Evolutionary conservation across 2,797 vertebrate species (phyloP), one percentile per base, ranked within the genome.

Genomic region (Phoxinus dragarum): DNA sequence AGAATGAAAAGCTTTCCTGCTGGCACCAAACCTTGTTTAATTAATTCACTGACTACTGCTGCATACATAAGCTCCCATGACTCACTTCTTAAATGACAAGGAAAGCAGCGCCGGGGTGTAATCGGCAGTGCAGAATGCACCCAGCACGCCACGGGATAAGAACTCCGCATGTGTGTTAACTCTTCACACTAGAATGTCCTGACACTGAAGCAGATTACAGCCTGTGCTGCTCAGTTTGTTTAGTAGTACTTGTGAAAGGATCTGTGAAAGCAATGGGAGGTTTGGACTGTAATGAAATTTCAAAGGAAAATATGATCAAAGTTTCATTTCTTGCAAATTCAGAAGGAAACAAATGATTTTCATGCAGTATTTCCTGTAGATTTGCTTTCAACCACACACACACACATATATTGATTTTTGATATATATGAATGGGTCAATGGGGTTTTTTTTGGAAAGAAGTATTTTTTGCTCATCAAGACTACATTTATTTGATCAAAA

Each of bases 31-130:
- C 49, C 64, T 42, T 67, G 69, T 78, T 90, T 86, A 88, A 88
- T 89, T 80, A 80, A 81, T 87, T 85, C 47, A 84, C 86, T 75
- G 86, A 81, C 79, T 85, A 85, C 72, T 76, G 49, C 80, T 56
- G 27, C 80, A 87, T 72, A 80, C 71, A 76, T 67, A 69, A 89
- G 80, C 72, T 76, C 72, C 73, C 80, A 77, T 72, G 85, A 83
- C 76, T 83, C 80, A 81, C 56, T 73, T 64, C 52, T 74, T 80
- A 80, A 74, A 80, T 85, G 68, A 80, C 84, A 80, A 69, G 52
- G 77, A 73, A 82, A 72, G 80, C 80, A 85, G 84, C 54, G 52
- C 17, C 56, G 19, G 54, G 9, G 77, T 52, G 77, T 73, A 85
- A 85, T 85, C 83, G 61, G 52, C n/a, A 71, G 67, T 47, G 49